Conservation (phyloP, 2,888 invertebrate genomes). For the Chrysotoxum bicinctum region DNA sequence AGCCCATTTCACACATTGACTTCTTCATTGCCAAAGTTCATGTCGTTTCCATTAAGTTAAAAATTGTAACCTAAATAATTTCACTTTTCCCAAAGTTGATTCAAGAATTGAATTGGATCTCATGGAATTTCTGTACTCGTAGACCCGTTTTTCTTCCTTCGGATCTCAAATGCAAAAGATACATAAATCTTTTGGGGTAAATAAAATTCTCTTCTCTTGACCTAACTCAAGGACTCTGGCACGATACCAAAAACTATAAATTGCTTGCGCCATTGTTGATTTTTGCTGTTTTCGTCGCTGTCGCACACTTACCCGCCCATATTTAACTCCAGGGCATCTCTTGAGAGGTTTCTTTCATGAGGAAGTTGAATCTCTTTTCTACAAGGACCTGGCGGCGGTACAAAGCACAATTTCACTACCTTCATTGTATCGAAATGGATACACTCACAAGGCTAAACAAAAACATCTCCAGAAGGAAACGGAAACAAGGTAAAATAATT, state of each 20-base stretch:
- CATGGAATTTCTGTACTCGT: background rate
- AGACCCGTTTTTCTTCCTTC: background rate
- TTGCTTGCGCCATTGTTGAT: constrained; percentile 6
- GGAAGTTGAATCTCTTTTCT: constrained; percentile 16
- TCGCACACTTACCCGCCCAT: background rate
- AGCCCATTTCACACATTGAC: background rate
- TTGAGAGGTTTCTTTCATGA: background rate
- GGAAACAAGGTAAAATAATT: background rate
- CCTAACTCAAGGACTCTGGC: constrained; percentile 56
- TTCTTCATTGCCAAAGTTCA: constrained; percentile 28
- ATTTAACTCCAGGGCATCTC: constrained; percentile 5
- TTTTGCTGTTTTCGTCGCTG: background rate
- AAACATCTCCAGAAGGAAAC: constrained; percentile 3
- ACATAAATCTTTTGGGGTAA: background rate
- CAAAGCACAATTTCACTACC: background rate
- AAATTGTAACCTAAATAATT: constrained; percentile 19
- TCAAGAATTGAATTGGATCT: background rate
- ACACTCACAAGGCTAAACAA: background rate
- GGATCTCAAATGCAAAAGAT: background rate
- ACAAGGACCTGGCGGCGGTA: background rate
- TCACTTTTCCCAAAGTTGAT: constrained; percentile 27
- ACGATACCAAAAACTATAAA: constrained; percentile 25
- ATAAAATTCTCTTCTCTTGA: constrained; percentile 32
- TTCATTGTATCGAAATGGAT: background rate
- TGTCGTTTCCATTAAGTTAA: background rate